Conservation (phyloP, 1,140 invertebrate genomes). For the Sinonovacula constricta region DNA sequence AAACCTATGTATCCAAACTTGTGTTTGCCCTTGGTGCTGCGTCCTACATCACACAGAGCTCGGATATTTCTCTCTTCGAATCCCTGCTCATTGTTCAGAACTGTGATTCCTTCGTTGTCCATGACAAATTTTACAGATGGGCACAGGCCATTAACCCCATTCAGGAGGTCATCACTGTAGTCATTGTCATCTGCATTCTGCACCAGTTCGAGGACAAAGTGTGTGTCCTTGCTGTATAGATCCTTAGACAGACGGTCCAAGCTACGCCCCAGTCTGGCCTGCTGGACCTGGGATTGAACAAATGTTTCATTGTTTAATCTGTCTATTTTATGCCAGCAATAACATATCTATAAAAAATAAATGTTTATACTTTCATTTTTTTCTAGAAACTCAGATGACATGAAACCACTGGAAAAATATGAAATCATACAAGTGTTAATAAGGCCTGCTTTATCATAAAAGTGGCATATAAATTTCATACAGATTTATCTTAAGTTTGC, state of each 20-base stretch:
- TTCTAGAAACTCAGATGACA: too few species aligned
- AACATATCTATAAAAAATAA: too few species aligned
- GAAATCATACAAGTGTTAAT: too few species aligned
- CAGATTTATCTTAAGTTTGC: too few species aligned
- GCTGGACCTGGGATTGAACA: slow-evolving; percentile 56
- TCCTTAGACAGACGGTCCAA: slow-evolving; percentile 77
- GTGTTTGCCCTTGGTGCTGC: slow-evolving; percentile 78
- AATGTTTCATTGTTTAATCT: too few species aligned
- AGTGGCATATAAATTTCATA: too few species aligned
- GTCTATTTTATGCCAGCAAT: too few species aligned
- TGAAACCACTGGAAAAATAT: too few species aligned
- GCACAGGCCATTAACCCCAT: slow-evolving; percentile 17
- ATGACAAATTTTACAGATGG: slow-evolving; percentile 75
- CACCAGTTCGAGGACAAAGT: slow-evolving; percentile 76
- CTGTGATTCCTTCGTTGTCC: slow-evolving; percentile 63
- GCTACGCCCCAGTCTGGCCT: slow-evolving; percentile 74
- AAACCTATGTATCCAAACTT: slow-evolving; percentile 78
- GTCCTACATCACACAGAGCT: slow-evolving; percentile 78
- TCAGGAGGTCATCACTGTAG: slow-evolving; percentile 64
- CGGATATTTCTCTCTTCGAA: slow-evolving; percentile 75
- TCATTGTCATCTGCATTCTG: slow-evolving; percentile 79
- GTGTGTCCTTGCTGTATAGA: slow-evolving; percentile 78
- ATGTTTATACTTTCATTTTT: too few species aligned
- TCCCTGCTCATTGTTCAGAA: slow-evolving; percentile 78
- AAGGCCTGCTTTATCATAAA: too few species aligned